Evolutionary conservation across 2,888 invertebrate genomes (phyloP).

Genomic region (Chrysotoxum bicinctum): DNA sequence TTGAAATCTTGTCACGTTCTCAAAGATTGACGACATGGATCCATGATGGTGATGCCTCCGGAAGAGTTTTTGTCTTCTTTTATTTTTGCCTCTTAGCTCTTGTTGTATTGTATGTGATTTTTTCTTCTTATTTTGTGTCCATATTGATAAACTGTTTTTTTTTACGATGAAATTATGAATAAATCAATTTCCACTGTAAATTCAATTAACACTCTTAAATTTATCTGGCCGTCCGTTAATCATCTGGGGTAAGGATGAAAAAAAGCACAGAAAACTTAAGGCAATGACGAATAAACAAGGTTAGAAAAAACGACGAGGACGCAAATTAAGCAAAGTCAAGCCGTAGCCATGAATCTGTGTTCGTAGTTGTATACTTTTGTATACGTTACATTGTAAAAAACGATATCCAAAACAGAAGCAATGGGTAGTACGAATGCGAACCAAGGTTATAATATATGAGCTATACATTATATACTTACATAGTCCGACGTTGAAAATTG

Average conservation of each 20-base stretch:
- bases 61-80: conserved; percentile 14
- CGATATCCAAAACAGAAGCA: background rate
- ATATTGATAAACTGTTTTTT: background rate
- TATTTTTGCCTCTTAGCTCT: conserved; percentile 8
- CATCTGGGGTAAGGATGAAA: background rate
- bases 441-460: background rate
- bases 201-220: conserved; percentile 54
- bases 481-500: background rate
- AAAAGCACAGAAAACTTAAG: background rate
- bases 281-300: background rate
- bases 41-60: conserved; percentile 5
- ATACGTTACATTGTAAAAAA: too few relatives aligned
- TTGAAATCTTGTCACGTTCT: conserved; percentile 60
- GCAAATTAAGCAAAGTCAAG: background rate
- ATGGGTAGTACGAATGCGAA: background rate
- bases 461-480: too few relatives aligned
- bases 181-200: background rate
- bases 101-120: background rate
- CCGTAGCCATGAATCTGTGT: background rate
- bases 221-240: conserved; percentile 8
- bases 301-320: background rate
- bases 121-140: background rate
- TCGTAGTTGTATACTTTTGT: background rate
- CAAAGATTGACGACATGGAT: conserved; percentile 1
- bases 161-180: conserved; percentile 28